Evolutionary conservation across 37 sponge, comb jelly and placozoan species (phyloP).

Genomic region (Cliona cf. orientalis): DNA sequence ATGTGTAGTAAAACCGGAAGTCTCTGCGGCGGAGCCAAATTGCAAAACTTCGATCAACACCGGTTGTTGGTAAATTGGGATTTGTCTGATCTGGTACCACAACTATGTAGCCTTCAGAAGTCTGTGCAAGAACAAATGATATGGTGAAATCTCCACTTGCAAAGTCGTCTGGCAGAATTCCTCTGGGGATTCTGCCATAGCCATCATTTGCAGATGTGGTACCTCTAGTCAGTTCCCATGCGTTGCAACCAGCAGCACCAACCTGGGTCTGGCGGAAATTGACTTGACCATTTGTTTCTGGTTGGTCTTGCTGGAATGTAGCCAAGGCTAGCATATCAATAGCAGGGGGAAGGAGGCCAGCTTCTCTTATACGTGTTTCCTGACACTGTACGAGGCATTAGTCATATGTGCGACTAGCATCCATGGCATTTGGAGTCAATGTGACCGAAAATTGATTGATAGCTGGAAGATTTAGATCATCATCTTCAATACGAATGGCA

Average conservation of each 20-base stretch:
- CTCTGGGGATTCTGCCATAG: slow-evolving; percentile 40
- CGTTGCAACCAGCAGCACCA: slow-evolving; percentile 34
- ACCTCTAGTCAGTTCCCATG: slow-evolving; percentile 24
- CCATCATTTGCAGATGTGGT: slow-evolving; percentile 39
- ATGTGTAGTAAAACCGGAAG: slow-evolving; percentile 34
- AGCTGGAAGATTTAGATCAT: slow-evolving; percentile 35
- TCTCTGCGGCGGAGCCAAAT: slow-evolving; percentile 40
- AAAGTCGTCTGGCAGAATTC: slow-evolving; percentile 38
- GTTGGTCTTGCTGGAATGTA: neutral
- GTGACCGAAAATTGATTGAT: slow-evolving; percentile 26
- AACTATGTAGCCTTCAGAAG: slow-evolving; percentile 63
- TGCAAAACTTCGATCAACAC: slow-evolving; percentile 28
- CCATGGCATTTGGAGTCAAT: slow-evolving; percentile 35
- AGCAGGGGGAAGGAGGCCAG: slow-evolving; percentile 32
- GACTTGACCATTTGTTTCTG: neutral
- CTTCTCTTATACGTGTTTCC: slow-evolving; percentile 22
- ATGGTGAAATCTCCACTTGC: slow-evolving; percentile 57
- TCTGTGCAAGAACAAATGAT: slow-evolving; percentile 50
- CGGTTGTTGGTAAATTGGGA: neutral
- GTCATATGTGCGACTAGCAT: slow-evolving; percentile 17
- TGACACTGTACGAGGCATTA: slow-evolving; percentile 65
- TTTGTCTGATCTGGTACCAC: slow-evolving; percentile 34
- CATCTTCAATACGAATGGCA: slow-evolving; percentile 61
- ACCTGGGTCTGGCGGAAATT: neutral
- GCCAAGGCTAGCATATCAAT: slow-evolving; percentile 37